These are phyloP conservation scores for Chionomys nivalis DNA, from an alignment of 2,113 vertebrate species.

Conservation along the genomic window DNA sequence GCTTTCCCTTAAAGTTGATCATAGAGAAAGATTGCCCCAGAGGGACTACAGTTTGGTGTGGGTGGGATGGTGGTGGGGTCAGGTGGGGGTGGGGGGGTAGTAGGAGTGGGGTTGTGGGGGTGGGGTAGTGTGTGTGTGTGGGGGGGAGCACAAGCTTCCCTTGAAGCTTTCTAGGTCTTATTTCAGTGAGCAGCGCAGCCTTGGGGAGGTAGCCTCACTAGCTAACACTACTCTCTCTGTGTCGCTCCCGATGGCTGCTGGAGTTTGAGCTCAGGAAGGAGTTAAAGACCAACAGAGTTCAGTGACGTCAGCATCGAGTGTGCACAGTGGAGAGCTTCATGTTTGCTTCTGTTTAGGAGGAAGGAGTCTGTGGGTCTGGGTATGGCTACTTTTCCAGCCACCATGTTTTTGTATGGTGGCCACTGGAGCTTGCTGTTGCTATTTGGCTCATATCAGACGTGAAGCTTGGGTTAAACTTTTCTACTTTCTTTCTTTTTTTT, in stretches of 20 bases:
- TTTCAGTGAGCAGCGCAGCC: neutral
- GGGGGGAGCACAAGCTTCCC: neutral
- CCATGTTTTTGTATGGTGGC: neutral
- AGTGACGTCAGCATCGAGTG: neutral
- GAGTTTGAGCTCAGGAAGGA: neutral
- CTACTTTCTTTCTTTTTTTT: neutral
- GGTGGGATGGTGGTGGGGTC: neutral
- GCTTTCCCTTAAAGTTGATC: neutral
- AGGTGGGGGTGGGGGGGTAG: too few species aligned
- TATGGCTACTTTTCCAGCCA: neutral
- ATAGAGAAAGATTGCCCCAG: neutral
- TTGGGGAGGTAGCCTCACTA: rapidly evolving
- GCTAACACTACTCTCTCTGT: too few species aligned
- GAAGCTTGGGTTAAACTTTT: neutral
- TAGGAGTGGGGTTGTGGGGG: neutral
- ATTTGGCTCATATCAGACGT: neutral
- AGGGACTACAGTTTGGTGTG: neutral
- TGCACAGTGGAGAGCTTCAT: neutral
- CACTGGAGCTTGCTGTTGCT: neutral
- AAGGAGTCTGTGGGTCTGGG: neutral
- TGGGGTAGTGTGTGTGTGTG: too few species aligned
- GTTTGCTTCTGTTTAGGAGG: neutral
- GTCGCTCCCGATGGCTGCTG: neutral
- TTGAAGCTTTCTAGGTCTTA: neutral
- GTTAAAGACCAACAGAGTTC: neutral